Evolutionary conservation across 2,888 invertebrate genomes (phyloP), one percentile per base, ranked within the genome.

Genomic region (Scrobipalpa costella): DNA sequence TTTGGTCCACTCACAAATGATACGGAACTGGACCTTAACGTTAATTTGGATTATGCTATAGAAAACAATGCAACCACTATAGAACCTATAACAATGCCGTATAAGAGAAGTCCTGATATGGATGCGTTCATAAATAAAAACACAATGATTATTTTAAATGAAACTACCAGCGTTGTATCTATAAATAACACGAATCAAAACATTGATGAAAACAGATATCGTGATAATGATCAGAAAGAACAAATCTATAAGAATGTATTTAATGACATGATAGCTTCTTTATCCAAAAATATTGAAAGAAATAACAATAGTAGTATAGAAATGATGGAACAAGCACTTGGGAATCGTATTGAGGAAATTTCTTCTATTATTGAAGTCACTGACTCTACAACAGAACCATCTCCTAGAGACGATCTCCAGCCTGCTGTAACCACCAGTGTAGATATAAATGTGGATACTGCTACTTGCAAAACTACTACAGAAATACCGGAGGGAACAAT

Each of bases 251-350:
- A 74, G 8, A 71, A 70, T 17, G 69, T 71, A 7, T 67, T 78
- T 13, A 76, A 69, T 47, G 73, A 83, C 55, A 76, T 82, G 72
- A 87, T 87, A 9, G 73, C 74, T 15, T 74, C 67, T 19, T 62
- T 87, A 49, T 78, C 85, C 0, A 81, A 83, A 57, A 71, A 76
- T 63, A 88, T 87, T 63, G 86, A 88, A 3, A 73, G 71, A 65
- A 81, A 83, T 62, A 87, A 86, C 67, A 84, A 86, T 59, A 79
- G 78, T 0, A 86, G 79, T 57, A 69, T 85, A 66, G 79, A 84
- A 69, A 74, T 82, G 50, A 78, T 82, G 63, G 77, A 75, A 64
- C 69, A 71, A 33, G 59, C 76, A 49, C 67, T 75, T 15, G 75
- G 69, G 9, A 38, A 61, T 15, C n/a, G 9, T 9, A 21, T 40